Evolutionary conservation across 2,888 invertebrate species (phyloP), one percentile per base, ranked within the genome.

Genomic region (Epinotia brunnichana): DNA sequence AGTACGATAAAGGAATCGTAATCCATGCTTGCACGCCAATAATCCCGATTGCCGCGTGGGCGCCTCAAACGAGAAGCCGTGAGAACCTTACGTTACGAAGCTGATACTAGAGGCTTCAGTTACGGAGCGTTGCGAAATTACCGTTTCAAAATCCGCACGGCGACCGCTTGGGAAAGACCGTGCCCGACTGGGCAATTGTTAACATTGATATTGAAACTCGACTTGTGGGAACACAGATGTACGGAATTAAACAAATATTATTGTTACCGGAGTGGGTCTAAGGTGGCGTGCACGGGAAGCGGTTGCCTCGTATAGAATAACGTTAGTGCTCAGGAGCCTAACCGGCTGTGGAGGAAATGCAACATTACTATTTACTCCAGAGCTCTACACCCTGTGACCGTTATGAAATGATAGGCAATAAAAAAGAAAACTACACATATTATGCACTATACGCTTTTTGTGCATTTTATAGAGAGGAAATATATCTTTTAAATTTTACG

Each of bases 21-120:
- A 83, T 83, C 77, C 80, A 81, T 76, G 81, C 79, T 80, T 81
- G 85, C 85, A 83, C 79, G 76, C 80, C 83, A 85, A 74, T 71
- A 74, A 86, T 82, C 81, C 81, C 78, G 77, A 80, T 78, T 78
- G 77, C 80, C 75, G 81, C 78, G 81, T 83, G 83, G 83, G 84
- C 83, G 81, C 75, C 80, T 75, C 79, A 77, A 80, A 76, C 75
- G 74, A 75, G 61, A 39, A 51, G 57, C 78, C 83, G 83, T 85
- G 85, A 83, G 86, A 86, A 85, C 79, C 76, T 77, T 77, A 76
- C 79, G 78, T 77, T 78, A 76, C 79, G 78, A 70, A 70, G 74
- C 72, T 66, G 76, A 78, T 76, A 77, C 77, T 79, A 75, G 76
- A 67, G 71, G 76, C 76, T 71, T 72, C 75, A 72, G 76, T 75